A percentile compares a stretch with the other conserved stretches of the same genome.
phyloP scores from a whole-genome alignment of 2,797 vertebrate species.

The Sebastes reedi region DNA sequence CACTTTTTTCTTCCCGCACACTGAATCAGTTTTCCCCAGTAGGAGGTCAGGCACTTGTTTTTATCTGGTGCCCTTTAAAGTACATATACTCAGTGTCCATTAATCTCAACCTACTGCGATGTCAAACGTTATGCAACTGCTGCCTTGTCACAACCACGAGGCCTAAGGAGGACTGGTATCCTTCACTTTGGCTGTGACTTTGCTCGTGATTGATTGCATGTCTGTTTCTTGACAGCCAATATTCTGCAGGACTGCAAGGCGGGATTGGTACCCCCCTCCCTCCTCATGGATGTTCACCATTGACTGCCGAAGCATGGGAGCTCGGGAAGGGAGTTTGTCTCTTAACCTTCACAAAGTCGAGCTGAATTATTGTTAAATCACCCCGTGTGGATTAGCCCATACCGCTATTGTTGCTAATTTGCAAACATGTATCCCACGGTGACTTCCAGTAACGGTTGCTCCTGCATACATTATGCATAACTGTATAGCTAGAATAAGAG shows the following conservation, averaged over 20 bases:
- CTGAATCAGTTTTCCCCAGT: slow-evolving; percentile 24
- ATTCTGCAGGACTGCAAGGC: slow-evolving; percentile 54
- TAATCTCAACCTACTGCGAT: slow-evolving; percentile 55
- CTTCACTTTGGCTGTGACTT: slow-evolving; percentile 78
- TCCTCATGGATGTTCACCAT: slow-evolving; percentile 27
- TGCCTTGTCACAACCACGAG: slow-evolving; percentile 49
- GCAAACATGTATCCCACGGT: slow-evolving; percentile 48
- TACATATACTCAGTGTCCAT: slow-evolving; percentile 53
- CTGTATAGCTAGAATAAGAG: not conserved
- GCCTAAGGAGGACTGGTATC: slow-evolving; percentile 63
- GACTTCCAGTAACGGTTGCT: slow-evolving; percentile 15
- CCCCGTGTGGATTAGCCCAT: slow-evolving; percentile 35
- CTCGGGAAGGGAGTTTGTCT: not conserved
- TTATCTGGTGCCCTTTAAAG: slow-evolving; percentile 49
- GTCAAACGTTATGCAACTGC: slow-evolving; percentile 48
- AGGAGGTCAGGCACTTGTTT: slow-evolving; percentile 40
- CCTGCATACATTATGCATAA: slow-evolving; percentile 36
- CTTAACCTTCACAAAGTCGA: slow-evolving; percentile 68
- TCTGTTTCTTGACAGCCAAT: slow-evolving; percentile 74
- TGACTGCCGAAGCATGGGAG: slow-evolving; percentile 22
- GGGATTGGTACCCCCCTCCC: not conserved
- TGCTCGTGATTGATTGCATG: slow-evolving; percentile 79
- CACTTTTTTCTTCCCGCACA: not conserved
- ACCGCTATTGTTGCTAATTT: slow-evolving; percentile 48
- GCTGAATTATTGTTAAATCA: slow-evolving; percentile 53